These are phyloP conservation scores for Oncorhynchus mykiss DNA, from an alignment of 2,113 vertebrate species.

Conservation along the genomic window DNA sequence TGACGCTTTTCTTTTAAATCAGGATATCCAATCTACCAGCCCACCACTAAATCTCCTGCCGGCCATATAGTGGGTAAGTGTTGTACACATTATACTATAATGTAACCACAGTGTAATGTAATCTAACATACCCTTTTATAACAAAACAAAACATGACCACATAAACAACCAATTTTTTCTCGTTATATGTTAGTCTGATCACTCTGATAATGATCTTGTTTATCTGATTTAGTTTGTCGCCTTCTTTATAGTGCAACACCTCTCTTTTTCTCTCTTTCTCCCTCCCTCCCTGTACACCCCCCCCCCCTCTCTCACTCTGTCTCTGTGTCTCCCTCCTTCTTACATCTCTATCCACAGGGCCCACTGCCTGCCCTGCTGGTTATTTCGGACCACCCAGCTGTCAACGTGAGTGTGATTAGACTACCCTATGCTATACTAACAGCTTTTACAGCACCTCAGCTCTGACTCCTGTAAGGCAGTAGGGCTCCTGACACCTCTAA, in stretches of 20 bases:
- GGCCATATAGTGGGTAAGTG: constrained; percentile 64
- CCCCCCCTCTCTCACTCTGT: too few relatives aligned
- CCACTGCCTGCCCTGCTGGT: constrained; percentile 66
- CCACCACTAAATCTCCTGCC: constrained; percentile 61
- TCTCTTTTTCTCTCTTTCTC: too few relatives aligned
- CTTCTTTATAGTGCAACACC: too few relatives aligned
- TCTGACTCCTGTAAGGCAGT: too few relatives aligned
- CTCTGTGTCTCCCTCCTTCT: too few relatives aligned
- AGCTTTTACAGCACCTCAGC: too few relatives aligned
- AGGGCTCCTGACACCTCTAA: too few relatives aligned
- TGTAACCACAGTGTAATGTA: not conserved
- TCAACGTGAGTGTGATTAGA: constrained; percentile 66
- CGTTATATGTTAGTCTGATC: too few relatives aligned
- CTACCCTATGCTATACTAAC: not conserved
- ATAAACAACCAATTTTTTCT: too few relatives aligned
- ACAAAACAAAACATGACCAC: too few relatives aligned
- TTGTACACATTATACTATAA: constrained; percentile 2
- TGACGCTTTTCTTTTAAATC: constrained; percentile 28
- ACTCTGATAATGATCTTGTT: too few relatives aligned
- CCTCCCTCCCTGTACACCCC: not conserved
- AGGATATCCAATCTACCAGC: constrained; percentile 44
- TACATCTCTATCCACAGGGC: constrained; percentile 28
- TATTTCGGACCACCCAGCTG: constrained; percentile 74
- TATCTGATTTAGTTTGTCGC: too few relatives aligned
- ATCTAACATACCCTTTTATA: not conserved